Percentiles rank a stretch among this genome's conserved stretches.
Evolutionary conservation across 2,888 invertebrate genomes (phyloP).

Genomic region (Brenthis daphne): DNA sequence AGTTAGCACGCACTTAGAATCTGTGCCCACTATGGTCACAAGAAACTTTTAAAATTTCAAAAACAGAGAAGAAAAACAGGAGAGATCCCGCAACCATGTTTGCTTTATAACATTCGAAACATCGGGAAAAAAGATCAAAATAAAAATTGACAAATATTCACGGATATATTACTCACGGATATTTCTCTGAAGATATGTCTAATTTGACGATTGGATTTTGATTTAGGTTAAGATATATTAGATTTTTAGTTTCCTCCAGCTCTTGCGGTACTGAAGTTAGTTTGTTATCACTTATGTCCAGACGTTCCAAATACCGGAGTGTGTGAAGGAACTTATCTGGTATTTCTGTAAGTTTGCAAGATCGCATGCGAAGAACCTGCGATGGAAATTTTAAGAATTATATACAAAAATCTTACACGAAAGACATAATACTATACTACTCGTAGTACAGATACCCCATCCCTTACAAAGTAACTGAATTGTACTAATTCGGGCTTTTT

Average conservation of each 20-base stretch:
- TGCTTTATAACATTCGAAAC: too few relatives aligned
- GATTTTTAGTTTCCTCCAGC: conserved; percentile 81
- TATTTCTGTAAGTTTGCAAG: conserved; percentile 83
- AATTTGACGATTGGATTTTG: conserved; percentile 86
- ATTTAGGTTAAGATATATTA: conserved; percentile 85
- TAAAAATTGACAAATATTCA: background rate
- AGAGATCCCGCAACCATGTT: too few relatives aligned
- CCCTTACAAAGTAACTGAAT: too few relatives aligned
- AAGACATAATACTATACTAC: too few relatives aligned
- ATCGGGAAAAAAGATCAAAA: too few relatives aligned
- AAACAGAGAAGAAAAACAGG: too few relatives aligned
- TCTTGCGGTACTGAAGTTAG: conserved; percentile 83
- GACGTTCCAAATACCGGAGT: conserved; percentile 82
- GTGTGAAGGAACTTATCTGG: conserved; percentile 86
- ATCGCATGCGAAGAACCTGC: conserved; percentile 86
- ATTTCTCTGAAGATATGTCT: conserved; percentile 62
- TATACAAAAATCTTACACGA: background rate
- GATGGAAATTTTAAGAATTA: background rate
- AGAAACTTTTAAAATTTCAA: too few relatives aligned
- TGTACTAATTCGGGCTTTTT: too few relatives aligned
- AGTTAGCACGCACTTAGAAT: too few relatives aligned
- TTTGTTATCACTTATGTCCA: conserved; percentile 87
- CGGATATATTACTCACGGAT: conserved; percentile 57
- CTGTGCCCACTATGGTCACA: too few relatives aligned
- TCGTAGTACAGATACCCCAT: too few relatives aligned